Conservation (phyloP, 2,888 invertebrate genomes). For the Drosophila cognata region DNA sequence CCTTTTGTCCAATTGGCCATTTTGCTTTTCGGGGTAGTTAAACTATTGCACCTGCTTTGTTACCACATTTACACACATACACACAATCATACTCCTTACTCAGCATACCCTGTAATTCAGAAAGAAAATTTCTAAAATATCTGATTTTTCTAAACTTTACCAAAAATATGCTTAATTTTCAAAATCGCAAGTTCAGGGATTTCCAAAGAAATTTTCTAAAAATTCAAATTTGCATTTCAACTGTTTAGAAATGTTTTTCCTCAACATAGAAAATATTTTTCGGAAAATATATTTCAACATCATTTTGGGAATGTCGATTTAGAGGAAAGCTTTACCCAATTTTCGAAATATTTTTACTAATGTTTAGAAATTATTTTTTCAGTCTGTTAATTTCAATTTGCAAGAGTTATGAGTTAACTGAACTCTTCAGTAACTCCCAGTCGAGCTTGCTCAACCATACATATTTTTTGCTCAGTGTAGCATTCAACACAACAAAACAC, state of each 20-base stretch:
- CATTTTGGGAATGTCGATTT: too few species aligned
- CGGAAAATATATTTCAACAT: too few species aligned
- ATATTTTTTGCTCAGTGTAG: neutral
- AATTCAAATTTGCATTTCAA: neutral
- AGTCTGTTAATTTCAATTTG: neutral
- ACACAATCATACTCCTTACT: neutral
- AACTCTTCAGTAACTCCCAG: neutral
- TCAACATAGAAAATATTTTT: neutral
- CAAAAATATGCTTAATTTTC: neutral
- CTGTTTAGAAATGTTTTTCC: neutral
- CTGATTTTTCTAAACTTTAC: neutral
- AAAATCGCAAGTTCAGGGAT: neutral
- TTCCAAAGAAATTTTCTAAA: neutral
- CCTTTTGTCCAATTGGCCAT: slow-evolving; percentile 6
- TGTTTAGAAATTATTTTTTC: neutral
- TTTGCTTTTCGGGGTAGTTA: neutral
- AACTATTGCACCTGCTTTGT: slow-evolving; percentile 3
- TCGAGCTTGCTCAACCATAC: too few species aligned
- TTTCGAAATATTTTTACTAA: too few species aligned
- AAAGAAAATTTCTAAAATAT: neutral
- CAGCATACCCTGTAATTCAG: neutral
- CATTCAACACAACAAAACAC: neutral
- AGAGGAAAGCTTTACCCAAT: too few species aligned
- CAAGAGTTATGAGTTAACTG: neutral
- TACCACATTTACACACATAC: too few species aligned